Conservation (phyloP, 2,888 invertebrate species). For the Eilema griseolum region DNA sequence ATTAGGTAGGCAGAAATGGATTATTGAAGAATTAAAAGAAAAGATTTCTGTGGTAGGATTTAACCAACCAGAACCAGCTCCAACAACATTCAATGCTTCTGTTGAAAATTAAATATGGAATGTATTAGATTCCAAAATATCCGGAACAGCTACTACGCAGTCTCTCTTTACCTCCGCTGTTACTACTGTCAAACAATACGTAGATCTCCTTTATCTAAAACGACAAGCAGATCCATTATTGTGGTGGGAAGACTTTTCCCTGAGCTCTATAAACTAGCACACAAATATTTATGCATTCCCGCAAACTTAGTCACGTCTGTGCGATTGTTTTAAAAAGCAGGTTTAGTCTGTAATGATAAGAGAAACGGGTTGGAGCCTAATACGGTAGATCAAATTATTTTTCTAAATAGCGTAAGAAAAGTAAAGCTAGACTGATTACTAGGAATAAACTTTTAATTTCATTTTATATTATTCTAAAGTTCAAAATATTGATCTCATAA, state of each 20-base stretch:
- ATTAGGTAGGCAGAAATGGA: neutral
- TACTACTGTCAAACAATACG: neutral
- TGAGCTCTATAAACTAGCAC: constrained; percentile 27
- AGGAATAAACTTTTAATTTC: too few relatives aligned
- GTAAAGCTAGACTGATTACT: too few relatives aligned
- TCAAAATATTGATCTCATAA: too few relatives aligned
- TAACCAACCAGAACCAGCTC: neutral
- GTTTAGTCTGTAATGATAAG: constrained; percentile 37
- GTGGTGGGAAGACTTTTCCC: neutral
- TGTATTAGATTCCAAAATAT: neutral
- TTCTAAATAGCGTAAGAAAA: constrained; percentile 20
- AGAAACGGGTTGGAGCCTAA: constrained; percentile 28
- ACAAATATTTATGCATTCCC: constrained; percentile 39
- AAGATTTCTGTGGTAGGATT: neutral
- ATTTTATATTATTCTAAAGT: too few relatives aligned
- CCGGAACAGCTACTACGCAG: neutral
- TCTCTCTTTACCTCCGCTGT: neutral
- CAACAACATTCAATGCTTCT: neutral
- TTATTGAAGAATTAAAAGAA: constrained; percentile 3
- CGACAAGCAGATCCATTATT: neutral
- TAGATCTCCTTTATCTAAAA: neutral
- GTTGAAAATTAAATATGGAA: neutral
- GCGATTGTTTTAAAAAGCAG: constrained; percentile 41
- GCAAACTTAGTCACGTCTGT: constrained; percentile 42
- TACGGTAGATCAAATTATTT: constrained; percentile 32